Base-by-base conservation (phyloP, 2,113 vertebrate genomes). In the Dryoscopus gambensis region DNA sequence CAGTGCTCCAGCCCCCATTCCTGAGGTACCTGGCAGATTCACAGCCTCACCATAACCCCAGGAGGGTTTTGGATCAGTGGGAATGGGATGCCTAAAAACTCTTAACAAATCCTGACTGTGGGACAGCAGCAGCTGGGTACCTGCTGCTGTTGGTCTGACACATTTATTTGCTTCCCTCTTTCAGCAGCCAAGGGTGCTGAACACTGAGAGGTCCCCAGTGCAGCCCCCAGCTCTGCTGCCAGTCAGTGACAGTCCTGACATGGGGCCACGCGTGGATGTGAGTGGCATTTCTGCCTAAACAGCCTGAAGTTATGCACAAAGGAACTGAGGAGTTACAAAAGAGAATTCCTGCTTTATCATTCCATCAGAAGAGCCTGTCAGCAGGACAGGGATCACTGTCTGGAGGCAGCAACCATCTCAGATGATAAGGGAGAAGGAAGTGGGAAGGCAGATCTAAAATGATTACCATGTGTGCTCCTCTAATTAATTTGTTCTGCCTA, bases 401-500 rank as follows among this genome's bases (percentile, higher is more conserved):
- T 70, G 7, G 16, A 89, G 79, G 52, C 55, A 84, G 64, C 15
- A 73, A 46, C 11, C 35, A 80, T 3, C 82, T 80, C 82, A 50
- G 20, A 44, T 3, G 70, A 56, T 1, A 39, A 30, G 20, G 39
- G 13, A 86, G 31, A 85, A 76, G 15, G 46, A 71, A 55, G 22
- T 21, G 37, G 57, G 86, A 92, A 47, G 84, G 52, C 30, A 80
- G 40, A 74, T 50, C 46, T 76, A 16, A 78, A 88, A n/a, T 7
- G 7, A 59, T 73, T 10, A 80, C 31, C 33, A 27, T 37, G 35
- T 5, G 19, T 63, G 30, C 39, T 73, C 11, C 56, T 67, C n/a
- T 21, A n/a, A 37, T 30, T 42, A 21, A 39, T 67, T 33, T 49
- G 19, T 53, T 81, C 28, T 65, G 42, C 40, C 95, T 94, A 99